A percentile compares a stretch with the other conserved stretches of the same genome.
Conservation (phyloP, 2,888 invertebrate species). For the Parasteatoda lunata region DNA sequence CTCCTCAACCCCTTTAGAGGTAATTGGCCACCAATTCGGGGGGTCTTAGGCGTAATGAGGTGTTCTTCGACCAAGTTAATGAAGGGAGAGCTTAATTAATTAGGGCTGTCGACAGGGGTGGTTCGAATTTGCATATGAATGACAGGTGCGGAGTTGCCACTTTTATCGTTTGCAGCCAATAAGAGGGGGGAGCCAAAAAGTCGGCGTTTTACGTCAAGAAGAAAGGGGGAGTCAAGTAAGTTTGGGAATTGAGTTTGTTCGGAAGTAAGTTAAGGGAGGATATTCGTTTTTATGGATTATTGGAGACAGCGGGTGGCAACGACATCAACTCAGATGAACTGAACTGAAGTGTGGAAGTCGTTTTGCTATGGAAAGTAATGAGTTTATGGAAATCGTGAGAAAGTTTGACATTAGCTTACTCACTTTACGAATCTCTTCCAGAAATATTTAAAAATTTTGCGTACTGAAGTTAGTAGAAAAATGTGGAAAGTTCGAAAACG, state of each 20-base stretch:
- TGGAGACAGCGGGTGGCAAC: background rate
- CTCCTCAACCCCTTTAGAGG: slow-evolving; percentile 14
- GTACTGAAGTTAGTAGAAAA: too few relatives aligned
- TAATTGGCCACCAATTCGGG: slow-evolving; percentile 42
- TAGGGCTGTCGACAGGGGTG: slow-evolving; percentile 48
- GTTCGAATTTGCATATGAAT: slow-evolving; percentile 60
- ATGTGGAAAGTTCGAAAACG: too few relatives aligned
- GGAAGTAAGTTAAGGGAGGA: slow-evolving; percentile 1
- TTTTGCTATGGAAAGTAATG: too few relatives aligned
- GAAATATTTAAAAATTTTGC: too few relatives aligned
- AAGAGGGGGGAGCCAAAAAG: slow-evolving; percentile 51
- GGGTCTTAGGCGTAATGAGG: slow-evolving; percentile 52
- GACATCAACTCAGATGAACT: background rate
- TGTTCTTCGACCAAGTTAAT: slow-evolving; percentile 64
- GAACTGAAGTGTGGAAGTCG: background rate
- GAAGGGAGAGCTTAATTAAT: slow-evolving; percentile 61
- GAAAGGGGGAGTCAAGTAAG: slow-evolving; percentile 12
- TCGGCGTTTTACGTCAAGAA: slow-evolving; percentile 19
- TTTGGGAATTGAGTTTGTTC: slow-evolving; percentile 13
- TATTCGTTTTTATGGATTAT: slow-evolving; percentile 3
- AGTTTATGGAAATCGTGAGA: too few relatives aligned
- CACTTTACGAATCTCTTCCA: too few relatives aligned
- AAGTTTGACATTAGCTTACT: too few relatives aligned
- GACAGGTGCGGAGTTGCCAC: slow-evolving; percentile 51
- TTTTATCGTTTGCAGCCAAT: slow-evolving; percentile 71